phyloP scores from a whole-genome alignment of 2,888 invertebrate genomes.

The Ophonus ardosiacus region DNA sequence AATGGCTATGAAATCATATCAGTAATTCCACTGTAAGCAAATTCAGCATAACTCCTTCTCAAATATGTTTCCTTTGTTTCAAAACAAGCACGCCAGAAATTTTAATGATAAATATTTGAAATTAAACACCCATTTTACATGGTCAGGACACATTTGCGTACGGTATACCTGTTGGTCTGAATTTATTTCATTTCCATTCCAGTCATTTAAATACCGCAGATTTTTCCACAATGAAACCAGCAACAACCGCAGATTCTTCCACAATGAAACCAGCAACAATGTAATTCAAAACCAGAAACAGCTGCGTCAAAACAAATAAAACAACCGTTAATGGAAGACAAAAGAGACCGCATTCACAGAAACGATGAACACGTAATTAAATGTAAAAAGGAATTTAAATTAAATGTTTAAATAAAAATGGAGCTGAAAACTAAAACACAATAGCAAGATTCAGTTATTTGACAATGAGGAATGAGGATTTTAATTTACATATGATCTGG shows the following conservation, averaged over 20 bases:
- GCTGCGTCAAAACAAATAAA: constrained; percentile 16
- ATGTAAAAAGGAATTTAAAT: constrained; percentile 39
- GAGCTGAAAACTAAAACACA: constrained; percentile 1
- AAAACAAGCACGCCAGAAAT: not conserved
- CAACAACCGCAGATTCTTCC: constrained; percentile 8
- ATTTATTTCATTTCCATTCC: constrained; percentile 14
- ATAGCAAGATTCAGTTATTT: constrained; percentile 34
- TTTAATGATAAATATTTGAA: constrained; percentile 27
- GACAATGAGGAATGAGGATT: constrained; percentile 38
- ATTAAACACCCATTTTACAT: constrained; percentile 3
- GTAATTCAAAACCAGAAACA: constrained; percentile 31
- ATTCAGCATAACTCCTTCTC: not conserved
- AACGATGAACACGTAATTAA: constrained; percentile 33
- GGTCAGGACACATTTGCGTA: not conserved
- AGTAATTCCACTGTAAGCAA: too few species aligned
- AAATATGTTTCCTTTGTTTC: constrained; percentile 6
- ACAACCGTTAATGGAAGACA: constrained; percentile 20
- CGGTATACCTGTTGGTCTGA: not conserved
- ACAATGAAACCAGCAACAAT: constrained; percentile 10
- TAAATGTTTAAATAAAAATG: constrained; percentile 43
- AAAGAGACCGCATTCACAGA: constrained; percentile 40
- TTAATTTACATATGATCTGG: constrained; percentile 17
- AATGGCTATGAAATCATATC: too few species aligned
- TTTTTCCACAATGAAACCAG: not conserved
- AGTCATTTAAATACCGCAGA: not conserved